These are phyloP conservation scores for Montifringilla adamsi DNA, from an alignment of 2,113 vertebrate genomes.

Conservation along the genomic window DNA sequence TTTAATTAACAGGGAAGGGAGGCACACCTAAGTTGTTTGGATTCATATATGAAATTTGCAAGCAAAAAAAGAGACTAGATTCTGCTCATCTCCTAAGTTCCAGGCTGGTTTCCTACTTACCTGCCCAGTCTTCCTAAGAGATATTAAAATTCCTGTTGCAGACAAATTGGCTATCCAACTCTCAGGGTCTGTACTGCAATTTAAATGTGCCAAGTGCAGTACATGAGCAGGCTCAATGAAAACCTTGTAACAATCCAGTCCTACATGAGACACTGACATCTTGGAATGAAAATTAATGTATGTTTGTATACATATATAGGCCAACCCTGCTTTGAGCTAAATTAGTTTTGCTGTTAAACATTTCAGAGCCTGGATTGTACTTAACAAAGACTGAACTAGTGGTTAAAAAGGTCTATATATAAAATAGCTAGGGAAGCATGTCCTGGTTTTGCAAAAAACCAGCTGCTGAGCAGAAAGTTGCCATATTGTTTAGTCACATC, in stretches of 20 bases:
- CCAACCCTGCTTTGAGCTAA: constrained; percentile 4
- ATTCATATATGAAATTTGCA: background rate
- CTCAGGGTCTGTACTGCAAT: background rate
- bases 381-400: background rate
- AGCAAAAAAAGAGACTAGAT: background rate
- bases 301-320: background rate
- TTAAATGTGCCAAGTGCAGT: background rate
- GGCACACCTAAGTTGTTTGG: background rate
- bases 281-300: background rate
- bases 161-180: background rate
- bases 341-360: constrained; percentile 5
- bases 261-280: background rate
- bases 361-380: background rate
- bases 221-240: background rate
- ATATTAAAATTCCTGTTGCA: background rate
- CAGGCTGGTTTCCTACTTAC: background rate
- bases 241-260: background rate
- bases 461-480: background rate
- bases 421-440: background rate
- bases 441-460: background rate
- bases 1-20: background rate
- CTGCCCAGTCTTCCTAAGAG: background rate
- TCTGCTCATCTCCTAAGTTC: background rate
- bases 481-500: background rate
- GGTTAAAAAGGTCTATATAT: background rate